These are phyloP conservation scores for Aphodius granarius DNA, from an alignment of 2,888 invertebrate species.

Conservation along the genomic window DNA sequence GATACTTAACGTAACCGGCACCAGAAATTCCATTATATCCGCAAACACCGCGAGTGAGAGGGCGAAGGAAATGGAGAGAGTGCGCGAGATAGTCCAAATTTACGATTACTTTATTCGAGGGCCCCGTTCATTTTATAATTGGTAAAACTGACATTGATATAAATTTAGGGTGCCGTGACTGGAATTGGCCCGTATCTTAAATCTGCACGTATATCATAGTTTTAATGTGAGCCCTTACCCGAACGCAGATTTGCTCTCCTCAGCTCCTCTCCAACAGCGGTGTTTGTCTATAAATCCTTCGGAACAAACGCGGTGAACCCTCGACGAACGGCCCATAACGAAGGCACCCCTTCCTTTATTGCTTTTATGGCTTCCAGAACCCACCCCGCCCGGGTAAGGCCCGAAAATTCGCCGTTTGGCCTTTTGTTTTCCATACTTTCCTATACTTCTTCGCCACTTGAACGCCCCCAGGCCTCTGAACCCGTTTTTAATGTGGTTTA, in stretches of 20 bases:
- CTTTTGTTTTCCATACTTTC: conserved; percentile 23
- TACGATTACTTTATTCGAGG: conserved; percentile 47
- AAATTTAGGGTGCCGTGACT: conserved; percentile 55
- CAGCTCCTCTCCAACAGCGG: conserved; percentile 38
- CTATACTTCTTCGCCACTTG: conserved; percentile 4
- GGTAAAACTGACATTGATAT: conserved; percentile 56
- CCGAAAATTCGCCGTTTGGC: neutral
- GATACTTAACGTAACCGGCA: neutral
- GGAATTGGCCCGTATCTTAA: conserved; percentile 55
- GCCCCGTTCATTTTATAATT: conserved; percentile 53
- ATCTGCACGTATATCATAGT: conserved; percentile 56
- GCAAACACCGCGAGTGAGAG: conserved; percentile 41
- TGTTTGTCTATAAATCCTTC: conserved; percentile 55
- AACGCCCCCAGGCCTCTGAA: neutral
- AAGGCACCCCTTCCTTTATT: conserved; percentile 45
- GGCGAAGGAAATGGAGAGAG: neutral
- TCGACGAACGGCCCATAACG: conserved; percentile 32
- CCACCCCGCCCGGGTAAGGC: conserved; percentile 11
- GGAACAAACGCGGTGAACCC: conserved; percentile 46
- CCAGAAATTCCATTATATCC: conserved; percentile 50
- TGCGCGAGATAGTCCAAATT: conserved; percentile 48
- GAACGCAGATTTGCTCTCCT: conserved; percentile 51
- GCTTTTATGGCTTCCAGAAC: conserved; percentile 38
- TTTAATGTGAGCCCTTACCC: conserved; percentile 51
- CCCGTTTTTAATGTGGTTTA: conserved; percentile 10